These are phyloP conservation scores for Oceanodroma leucorhoa DNA, from an alignment of 2,797 vertebrate genomes.

Conservation along the genomic window DNA sequence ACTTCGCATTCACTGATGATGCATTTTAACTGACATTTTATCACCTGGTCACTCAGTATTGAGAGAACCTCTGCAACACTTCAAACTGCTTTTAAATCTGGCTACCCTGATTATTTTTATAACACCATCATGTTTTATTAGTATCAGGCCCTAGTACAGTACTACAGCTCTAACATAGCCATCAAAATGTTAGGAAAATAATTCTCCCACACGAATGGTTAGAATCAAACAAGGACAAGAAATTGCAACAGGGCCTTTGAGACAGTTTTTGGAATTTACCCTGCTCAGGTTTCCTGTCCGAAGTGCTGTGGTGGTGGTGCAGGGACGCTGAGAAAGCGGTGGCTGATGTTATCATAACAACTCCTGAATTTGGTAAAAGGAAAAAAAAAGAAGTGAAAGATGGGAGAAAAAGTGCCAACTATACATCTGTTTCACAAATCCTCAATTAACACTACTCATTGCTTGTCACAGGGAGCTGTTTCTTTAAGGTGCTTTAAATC, in stretches of 20 bases:
- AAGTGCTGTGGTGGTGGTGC: neutral
- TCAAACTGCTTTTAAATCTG: neutral
- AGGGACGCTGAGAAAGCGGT: neutral
- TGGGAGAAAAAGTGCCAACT: neutral
- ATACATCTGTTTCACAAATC: neutral
- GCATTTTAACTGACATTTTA: neutral
- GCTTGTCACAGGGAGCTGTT: neutral
- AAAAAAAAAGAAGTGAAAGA: neutral
- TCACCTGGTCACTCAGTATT: neutral
- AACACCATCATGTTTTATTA: neutral
- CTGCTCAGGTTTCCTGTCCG: neutral
- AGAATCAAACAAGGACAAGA: neutral
- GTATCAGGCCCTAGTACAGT: neutral
- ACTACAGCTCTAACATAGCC: neutral
- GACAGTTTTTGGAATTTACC: neutral
- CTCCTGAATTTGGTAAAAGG: neutral
- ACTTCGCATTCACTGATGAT: neutral
- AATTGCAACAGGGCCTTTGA: neutral
- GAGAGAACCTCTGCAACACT: neutral
- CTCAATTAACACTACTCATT: neutral
- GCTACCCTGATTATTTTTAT: neutral
- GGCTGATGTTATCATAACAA: neutral
- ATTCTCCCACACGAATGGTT: neutral
- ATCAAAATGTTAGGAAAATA: neutral
- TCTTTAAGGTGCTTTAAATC: neutral